Percentiles rank a stretch among this genome's conserved stretches.
Evolutionary conservation across 1,140 invertebrate genomes (phyloP).

Genomic region (Scaptodrosophila lebanonensis): DNA sequence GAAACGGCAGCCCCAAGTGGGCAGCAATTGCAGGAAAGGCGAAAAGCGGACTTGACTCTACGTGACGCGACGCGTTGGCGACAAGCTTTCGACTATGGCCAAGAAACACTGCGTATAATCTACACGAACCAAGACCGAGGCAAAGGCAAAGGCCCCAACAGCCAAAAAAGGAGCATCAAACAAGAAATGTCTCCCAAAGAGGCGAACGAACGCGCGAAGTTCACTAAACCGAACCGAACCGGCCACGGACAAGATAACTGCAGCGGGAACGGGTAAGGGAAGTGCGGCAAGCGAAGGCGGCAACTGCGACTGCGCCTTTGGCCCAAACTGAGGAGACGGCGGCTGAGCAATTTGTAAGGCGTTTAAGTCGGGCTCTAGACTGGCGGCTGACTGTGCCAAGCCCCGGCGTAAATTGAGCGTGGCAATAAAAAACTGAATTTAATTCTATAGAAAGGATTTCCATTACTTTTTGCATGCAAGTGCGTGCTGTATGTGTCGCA

Average conservation of each 20-base stretch:
- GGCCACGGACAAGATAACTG: constrained; percentile 4
- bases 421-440: background rate
- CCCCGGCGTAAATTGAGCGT: constrained; percentile 20
- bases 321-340: background rate
- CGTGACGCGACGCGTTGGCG: constrained; percentile 7
- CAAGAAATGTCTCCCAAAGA: constrained; percentile 12
- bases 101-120: no score
- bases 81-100: no score
- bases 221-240: constrained; percentile 49
- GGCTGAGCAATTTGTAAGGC: constrained; percentile 47
- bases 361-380: constrained; percentile 33
- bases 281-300: constrained; percentile 16
- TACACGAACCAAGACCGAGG: no score
- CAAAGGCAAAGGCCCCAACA: background rate
- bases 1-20: background rate
- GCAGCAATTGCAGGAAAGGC: constrained; percentile 1
- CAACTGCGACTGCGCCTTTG: constrained; percentile 24
- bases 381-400: constrained; percentile 37
- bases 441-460: constrained; percentile 20
- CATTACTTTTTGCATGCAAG: constrained; percentile 2
- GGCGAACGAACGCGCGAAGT: constrained; percentile 37
- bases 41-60: no score
- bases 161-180: constrained; percentile 19
- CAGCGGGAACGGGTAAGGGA: no score
- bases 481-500: constrained; percentile 18